Evolutionary conservation across 1,140 invertebrate species (phyloP).

Genomic region (Platorchestia sp.): DNA sequence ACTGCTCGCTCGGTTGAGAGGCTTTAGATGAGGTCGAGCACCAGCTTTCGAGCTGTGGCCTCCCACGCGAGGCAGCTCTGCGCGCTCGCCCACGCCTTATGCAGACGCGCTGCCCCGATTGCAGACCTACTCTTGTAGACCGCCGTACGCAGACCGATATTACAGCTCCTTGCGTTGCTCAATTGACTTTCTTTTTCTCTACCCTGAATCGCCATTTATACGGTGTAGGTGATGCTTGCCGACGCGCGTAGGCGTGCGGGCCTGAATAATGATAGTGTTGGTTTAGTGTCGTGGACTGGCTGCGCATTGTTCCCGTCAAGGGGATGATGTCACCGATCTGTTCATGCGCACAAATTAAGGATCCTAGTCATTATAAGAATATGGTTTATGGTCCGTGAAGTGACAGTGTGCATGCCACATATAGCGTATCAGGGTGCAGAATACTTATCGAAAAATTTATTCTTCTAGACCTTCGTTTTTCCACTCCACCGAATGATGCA

Average conservation of each 20-base stretch:
- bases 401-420: background rate
- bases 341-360: background rate
- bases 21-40: background rate
- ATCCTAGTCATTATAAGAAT: background rate
- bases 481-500: background rate
- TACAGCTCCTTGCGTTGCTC: background rate
- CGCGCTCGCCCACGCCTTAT: slow-evolving; percentile 25
- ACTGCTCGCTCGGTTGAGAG: background rate
- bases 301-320: background rate
- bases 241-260: background rate
- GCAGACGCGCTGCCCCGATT: background rate
- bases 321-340: background rate
- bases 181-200: slow-evolving; percentile 34
- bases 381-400: background rate
- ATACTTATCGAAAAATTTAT: background rate
- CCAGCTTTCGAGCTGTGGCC: background rate
- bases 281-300: background rate
- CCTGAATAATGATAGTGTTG: background rate
- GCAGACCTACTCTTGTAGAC: slow-evolving; percentile 20
- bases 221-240: background rate
- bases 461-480: background rate
- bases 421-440: background rate
- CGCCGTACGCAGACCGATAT: background rate
- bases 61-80: slow-evolving; percentile 15
- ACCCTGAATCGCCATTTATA: background rate